Conservation (phyloP, 2,797 vertebrate genomes). For the Passerculus sandwichensis region DNA sequence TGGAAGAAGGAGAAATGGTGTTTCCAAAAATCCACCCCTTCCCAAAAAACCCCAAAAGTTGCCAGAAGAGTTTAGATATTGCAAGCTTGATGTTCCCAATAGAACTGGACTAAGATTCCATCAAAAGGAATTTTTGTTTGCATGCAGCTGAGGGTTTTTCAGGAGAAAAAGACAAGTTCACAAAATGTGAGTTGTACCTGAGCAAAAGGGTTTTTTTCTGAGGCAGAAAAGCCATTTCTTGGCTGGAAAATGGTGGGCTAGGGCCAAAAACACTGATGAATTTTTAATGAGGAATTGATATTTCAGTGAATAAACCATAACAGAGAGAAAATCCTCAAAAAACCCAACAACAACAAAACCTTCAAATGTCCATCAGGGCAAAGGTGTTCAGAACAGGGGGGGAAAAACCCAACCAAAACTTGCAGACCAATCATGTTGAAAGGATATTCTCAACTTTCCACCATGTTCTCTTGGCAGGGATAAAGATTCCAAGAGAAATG, state of each 20-base stretch:
- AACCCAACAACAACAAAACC: neutral
- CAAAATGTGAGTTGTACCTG: neutral
- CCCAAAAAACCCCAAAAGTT: neutral
- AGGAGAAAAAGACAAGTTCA: neutral
- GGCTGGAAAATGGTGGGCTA: neutral
- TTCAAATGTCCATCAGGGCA: neutral
- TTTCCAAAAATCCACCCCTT: neutral
- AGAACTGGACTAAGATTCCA: neutral
- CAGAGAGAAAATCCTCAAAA: neutral
- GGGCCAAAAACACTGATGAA: neutral
- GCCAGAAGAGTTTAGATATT: neutral
- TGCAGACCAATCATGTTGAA: neutral
- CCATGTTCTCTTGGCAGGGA: neutral
- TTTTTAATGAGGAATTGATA: neutral
- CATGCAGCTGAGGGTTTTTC: neutral
- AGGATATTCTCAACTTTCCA: neutral
- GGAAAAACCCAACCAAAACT: fast-evolving
- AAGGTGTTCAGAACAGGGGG: neutral
- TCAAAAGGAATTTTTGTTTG: neutral
- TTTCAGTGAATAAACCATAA: neutral
- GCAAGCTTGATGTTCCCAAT: neutral
- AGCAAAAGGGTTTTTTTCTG: neutral
- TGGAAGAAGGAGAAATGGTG: neutral
- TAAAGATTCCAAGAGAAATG: neutral
- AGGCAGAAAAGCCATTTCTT: neutral